Evolutionary conservation across 2,888 invertebrate species (phyloP).

Genomic region (Brenthis daphne): DNA sequence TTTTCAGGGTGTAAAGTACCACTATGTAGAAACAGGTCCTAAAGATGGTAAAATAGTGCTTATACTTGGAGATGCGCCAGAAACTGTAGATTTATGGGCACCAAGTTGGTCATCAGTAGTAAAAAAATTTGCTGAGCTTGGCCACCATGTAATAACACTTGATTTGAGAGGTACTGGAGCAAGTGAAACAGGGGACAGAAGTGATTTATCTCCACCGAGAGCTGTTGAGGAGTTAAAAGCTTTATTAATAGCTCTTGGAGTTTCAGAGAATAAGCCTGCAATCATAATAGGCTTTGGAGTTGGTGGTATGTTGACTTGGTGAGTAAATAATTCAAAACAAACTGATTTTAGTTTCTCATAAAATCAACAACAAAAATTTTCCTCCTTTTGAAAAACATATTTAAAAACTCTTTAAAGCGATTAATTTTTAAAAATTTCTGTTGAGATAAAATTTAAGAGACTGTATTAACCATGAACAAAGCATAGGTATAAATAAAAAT

Average conservation of each 20-base stretch:
- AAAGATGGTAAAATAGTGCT: slow-evolving; percentile 61
- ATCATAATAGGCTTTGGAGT: slow-evolving; percentile 72
- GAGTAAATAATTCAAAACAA: slow-evolving; percentile 40
- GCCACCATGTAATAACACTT: slow-evolving; percentile 66
- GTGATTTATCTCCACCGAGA: slow-evolving; percentile 64
- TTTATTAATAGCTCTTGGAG: slow-evolving; percentile 64
- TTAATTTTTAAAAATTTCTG: too few species aligned
- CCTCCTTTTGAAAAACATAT: too few species aligned
- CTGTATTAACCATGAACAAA: too few species aligned
- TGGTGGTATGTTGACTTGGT: slow-evolving; percentile 77
- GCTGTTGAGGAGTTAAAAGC: slow-evolving; percentile 66
- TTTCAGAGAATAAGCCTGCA: slow-evolving; percentile 59
- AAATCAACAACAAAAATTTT: too few species aligned
- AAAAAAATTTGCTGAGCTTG: slow-evolving; percentile 57
- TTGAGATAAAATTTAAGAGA: too few species aligned
- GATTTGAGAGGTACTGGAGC: slow-evolving; percentile 74
- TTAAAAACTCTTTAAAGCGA: neutral
- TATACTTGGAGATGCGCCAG: slow-evolving; percentile 72
- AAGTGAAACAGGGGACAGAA: slow-evolving; percentile 66
- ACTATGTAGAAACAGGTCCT: slow-evolving; percentile 74
- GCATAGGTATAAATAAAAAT: too few species aligned
- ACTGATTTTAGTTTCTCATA: too few species aligned
- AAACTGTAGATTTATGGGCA: slow-evolving; percentile 62
- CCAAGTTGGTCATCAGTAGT: slow-evolving; percentile 65
- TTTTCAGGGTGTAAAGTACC: slow-evolving; percentile 74